phyloP scores from a whole-genome alignment of 2,113 vertebrate species.

The Otocyon megalotis region DNA sequence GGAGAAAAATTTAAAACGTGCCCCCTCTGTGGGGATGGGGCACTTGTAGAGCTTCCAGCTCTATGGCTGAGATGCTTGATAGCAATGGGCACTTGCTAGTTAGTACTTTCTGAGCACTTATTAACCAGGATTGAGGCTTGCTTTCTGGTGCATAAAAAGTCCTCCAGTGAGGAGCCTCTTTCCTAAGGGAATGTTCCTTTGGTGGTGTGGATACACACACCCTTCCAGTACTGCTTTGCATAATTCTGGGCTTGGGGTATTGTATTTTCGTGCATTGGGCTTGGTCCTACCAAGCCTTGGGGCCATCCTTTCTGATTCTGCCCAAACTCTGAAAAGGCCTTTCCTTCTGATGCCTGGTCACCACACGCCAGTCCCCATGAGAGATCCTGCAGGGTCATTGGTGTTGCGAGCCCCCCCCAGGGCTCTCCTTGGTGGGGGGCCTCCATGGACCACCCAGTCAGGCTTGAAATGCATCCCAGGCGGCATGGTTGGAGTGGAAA shows the following conservation, averaged over 20 bases:
- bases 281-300: background rate
- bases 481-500: background rate
- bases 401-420: background rate
- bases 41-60: background rate
- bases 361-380: accelerated
- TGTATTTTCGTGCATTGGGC: background rate
- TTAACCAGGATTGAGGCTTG: background rate
- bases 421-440: background rate
- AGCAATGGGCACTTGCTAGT: accelerated
- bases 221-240: background rate
- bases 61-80: too few species aligned
- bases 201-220: background rate
- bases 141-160: background rate
- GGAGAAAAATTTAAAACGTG: background rate
- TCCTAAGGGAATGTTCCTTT: background rate
- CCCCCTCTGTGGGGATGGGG: accelerated
- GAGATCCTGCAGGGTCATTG: accelerated
- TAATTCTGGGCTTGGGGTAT: background rate
- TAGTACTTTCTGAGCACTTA: background rate
- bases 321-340: background rate
- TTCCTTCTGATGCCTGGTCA: accelerated
- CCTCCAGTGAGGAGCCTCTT: background rate
- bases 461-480: background rate
- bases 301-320: background rate
- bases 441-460: background rate